Evolutionary conservation across 2,797 vertebrate genomes (phyloP).

Genomic region (Syngnathus rostellatus): DNA sequence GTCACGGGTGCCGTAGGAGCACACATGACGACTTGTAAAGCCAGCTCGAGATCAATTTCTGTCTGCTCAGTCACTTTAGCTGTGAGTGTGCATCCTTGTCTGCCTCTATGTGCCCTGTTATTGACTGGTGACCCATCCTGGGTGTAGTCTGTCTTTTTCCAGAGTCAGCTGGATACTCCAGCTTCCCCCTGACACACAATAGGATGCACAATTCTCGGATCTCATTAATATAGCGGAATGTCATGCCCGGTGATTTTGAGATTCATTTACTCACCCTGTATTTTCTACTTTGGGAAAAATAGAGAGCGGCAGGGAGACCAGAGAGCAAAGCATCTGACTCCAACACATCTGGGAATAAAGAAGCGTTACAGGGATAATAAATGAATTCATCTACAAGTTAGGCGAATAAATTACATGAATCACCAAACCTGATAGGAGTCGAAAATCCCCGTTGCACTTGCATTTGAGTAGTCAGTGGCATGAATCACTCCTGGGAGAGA

Average conservation of each 20-base stretch:
- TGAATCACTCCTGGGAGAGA: slow-evolving; percentile 73
- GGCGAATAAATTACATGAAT: background rate
- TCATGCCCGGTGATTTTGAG: background rate
- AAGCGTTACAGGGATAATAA: slow-evolving; percentile 1
- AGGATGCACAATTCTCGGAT: too few relatives aligned
- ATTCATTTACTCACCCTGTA: slow-evolving; percentile 74
- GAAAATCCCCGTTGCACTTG: slow-evolving; percentile 87
- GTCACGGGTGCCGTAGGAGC: too few relatives aligned
- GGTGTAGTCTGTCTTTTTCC: too few relatives aligned
- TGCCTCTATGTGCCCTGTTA: too few relatives aligned
- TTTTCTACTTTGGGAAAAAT: slow-evolving; percentile 83
- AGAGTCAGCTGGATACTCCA: too few relatives aligned
- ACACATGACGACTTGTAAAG: too few relatives aligned
- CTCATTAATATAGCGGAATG: background rate
- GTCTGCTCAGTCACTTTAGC: too few relatives aligned
- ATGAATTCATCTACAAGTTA: background rate
- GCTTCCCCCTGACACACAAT: too few relatives aligned
- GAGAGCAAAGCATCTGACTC: slow-evolving; percentile 73
- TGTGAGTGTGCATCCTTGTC: too few relatives aligned
- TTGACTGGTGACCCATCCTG: too few relatives aligned
- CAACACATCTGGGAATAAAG: slow-evolving; percentile 81
- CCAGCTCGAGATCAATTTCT: too few relatives aligned
- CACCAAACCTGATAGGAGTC: slow-evolving; percentile 81
- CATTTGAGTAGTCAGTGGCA: slow-evolving; percentile 93
- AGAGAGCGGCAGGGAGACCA: slow-evolving; percentile 83